Conservation (phyloP, 37 sponge, comb jelly and placozoan genomes). For the Crambe crambe region DNA sequence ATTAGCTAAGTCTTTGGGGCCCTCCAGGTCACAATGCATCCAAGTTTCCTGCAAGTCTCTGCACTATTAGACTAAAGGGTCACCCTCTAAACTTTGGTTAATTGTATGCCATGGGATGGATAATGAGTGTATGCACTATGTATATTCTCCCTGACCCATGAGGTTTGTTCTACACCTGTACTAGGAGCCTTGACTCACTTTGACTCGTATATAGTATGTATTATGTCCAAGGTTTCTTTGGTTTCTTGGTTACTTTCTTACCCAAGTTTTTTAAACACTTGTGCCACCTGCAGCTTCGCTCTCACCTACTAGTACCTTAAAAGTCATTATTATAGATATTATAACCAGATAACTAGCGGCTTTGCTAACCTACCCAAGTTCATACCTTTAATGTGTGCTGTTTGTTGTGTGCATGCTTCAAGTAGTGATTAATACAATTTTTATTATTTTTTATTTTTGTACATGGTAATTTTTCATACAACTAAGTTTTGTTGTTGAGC, state of each 20-base stretch:
- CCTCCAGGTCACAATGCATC: too few species aligned
- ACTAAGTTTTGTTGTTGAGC: too few species aligned
- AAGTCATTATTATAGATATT: neutral
- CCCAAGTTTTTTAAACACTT: neutral
- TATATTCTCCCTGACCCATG: slow-evolving; percentile 7
- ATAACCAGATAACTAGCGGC: neutral
- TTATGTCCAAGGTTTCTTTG: neutral
- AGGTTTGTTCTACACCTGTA: slow-evolving; percentile 3
- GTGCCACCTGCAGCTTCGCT: neutral
- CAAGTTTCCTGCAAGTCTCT: too few species aligned
- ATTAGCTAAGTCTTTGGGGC: too few species aligned
- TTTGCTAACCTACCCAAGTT: too few species aligned
- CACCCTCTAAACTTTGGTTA: neutral
- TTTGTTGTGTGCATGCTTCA: too few species aligned
- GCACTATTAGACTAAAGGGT: too few species aligned
- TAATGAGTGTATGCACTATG: neutral
- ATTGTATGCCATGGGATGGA: neutral
- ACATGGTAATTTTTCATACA: too few species aligned
- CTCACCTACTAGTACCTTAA: neutral
- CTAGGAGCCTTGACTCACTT: neutral
- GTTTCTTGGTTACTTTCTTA: neutral
- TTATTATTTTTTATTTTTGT: too few species aligned
- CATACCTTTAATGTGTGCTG: too few species aligned
- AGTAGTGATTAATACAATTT: too few species aligned
- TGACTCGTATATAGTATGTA: too few species aligned